Conservation (phyloP, 2,797 vertebrate species). For the Picus viridis region DNA sequence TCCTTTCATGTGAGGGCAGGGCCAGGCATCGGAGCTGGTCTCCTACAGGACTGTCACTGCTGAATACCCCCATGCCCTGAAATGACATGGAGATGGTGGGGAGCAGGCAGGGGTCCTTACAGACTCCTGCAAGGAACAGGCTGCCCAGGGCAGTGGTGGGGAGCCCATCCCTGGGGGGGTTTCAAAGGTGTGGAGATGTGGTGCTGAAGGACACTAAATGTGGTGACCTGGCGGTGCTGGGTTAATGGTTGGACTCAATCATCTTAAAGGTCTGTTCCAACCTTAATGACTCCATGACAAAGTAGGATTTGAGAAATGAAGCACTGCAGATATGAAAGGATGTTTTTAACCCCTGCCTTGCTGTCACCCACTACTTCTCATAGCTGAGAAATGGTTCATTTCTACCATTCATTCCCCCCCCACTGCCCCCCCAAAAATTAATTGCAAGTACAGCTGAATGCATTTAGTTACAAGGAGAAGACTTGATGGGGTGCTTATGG, state of each 20-base stretch:
- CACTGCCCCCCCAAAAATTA: neutral
- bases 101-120: neutral
- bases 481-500: too few relatives aligned
- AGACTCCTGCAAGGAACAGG: neutral
- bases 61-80: neutral
- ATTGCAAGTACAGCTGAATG: neutral
- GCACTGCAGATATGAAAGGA: neutral
- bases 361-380: neutral
- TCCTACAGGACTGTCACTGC: neutral
- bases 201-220: too few relatives aligned
- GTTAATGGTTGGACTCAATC: too few relatives aligned
- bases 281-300: too few relatives aligned
- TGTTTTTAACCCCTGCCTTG: neutral
- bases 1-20: neutral
- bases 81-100: accelerated
- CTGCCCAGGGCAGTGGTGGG: too few relatives aligned
- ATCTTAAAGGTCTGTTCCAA: too few relatives aligned
- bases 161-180: too few relatives aligned
- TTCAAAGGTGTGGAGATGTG: too few relatives aligned
- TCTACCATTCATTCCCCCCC: neutral
- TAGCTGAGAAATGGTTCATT: neutral
- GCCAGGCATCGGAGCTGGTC: accelerated
- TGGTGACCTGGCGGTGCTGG: too few relatives aligned
- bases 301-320: neutral
- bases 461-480: neutral